Conservation (phyloP, 2,888 invertebrate genomes). For the Plagiodera versicolora region DNA sequence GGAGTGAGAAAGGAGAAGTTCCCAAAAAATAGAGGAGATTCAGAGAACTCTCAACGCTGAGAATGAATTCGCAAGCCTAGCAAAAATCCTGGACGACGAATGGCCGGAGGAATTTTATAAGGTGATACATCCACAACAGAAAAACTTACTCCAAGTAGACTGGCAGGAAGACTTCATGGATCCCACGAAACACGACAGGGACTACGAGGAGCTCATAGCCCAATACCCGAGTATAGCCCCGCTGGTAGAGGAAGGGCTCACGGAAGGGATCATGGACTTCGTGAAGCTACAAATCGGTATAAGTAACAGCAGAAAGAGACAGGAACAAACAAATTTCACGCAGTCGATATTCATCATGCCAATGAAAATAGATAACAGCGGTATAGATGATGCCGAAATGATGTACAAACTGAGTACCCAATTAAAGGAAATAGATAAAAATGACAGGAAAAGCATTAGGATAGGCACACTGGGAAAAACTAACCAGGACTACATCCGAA, state of each 20-base stretch:
- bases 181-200: neutral
- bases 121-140: constrained; percentile 3
- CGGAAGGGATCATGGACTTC: constrained; percentile 1
- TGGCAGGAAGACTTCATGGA: constrained; percentile 2
- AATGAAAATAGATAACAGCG: neutral
- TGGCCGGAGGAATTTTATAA: constrained; percentile 3
- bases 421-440: neutral
- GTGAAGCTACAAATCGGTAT: neutral
- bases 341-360: neutral
- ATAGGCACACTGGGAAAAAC: neutral
- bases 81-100: neutral
- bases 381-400: neutral
- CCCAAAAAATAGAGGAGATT: neutral
- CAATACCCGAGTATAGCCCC: neutral
- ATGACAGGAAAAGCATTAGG: neutral
- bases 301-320: neutral
- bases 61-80: neutral
- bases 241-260: neutral
- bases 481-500: neutral
- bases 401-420: neutral
- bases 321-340: neutral
- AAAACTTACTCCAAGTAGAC: neutral
- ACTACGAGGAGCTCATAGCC: constrained; percentile 2
- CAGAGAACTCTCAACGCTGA: neutral
- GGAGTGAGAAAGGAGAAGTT: neutral